phyloP scores from a whole-genome alignment of 2,888 invertebrate genomes.

The Portevinia maculata region DNA sequence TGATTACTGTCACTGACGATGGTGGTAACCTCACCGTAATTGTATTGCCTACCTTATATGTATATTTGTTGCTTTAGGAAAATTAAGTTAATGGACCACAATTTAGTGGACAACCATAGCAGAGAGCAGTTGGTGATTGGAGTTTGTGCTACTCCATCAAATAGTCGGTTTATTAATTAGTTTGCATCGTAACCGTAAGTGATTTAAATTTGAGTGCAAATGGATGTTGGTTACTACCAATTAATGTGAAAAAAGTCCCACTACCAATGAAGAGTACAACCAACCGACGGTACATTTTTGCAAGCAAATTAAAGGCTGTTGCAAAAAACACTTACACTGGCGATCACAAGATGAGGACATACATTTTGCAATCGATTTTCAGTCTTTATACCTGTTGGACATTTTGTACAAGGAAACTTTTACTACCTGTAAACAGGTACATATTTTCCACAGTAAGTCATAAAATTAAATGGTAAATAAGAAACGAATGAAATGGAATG shows the following conservation, averaged over 20 bases:
- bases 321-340: no score
- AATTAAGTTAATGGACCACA: conserved; percentile 36
- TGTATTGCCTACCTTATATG: conserved; percentile 1
- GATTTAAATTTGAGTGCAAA: conserved; percentile 35
- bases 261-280: not conserved
- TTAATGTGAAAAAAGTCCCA: not conserved
- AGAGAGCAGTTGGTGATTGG: not conserved
- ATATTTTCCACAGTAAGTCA: no score
- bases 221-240: conserved; percentile 16
- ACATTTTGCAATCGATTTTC: no score
- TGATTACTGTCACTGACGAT: not conserved
- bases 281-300: no score
- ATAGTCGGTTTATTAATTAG: conserved; percentile 35
- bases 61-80: conserved; percentile 23
- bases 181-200: conserved; percentile 26
- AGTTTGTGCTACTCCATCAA: conserved; percentile 10
- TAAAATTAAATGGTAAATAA: no score
- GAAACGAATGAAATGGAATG: no score
- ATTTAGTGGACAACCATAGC: conserved; percentile 32
- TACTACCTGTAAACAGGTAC: no score
- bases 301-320: no score
- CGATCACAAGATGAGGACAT: no score
- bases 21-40: conserved; percentile 24
- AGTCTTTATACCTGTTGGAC: no score
- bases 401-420: no score